phyloP scores from a whole-genome alignment of 1,140 invertebrate genomes.

The Ephestia elutella region DNA sequence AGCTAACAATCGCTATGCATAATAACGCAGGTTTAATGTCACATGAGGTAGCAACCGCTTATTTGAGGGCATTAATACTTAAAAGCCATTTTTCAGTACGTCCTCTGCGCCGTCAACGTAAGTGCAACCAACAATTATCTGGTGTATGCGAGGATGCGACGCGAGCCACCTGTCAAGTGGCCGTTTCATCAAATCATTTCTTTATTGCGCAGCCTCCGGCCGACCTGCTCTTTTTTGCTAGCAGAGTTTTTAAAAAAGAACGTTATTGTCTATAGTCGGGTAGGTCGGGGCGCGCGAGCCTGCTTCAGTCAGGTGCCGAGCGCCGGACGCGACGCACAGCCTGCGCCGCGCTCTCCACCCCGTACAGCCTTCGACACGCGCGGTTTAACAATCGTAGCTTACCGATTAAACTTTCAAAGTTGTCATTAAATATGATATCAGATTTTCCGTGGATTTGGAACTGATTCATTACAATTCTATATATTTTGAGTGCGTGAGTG shows the following conservation, averaged over 20 bases:
- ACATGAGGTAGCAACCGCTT: conserved; percentile 44
- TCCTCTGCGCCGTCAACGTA: conserved; percentile 40
- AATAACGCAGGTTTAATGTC: conserved; percentile 49
- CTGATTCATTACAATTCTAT: conserved; percentile 17
- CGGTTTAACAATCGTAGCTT: conserved; percentile 19
- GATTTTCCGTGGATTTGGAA: conserved; percentile 21
- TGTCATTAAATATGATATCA: conserved; percentile 28
- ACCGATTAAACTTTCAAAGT: conserved; percentile 7
- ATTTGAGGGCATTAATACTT: conserved; percentile 61
- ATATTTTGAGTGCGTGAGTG: conserved; percentile 43
- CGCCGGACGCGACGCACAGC: conserved; percentile 58
- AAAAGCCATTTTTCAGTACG: conserved; percentile 62
- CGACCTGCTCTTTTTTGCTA: conserved; percentile 64
- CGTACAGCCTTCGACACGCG: conserved; percentile 32
- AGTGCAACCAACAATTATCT: conserved; percentile 60
- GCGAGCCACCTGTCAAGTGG: conserved; percentile 69
- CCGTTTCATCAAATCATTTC: conserved; percentile 72
- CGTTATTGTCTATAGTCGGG: conserved; percentile 59
- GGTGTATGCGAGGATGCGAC: conserved; percentile 51
- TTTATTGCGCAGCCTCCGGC: conserved; percentile 64
- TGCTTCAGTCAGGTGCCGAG: conserved; percentile 62
- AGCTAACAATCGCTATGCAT: conserved; percentile 34
- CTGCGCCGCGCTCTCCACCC: conserved; percentile 25
- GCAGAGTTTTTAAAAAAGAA: conserved; percentile 64
- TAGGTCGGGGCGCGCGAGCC: conserved; percentile 68